Evolutionary conservation across 2,797 vertebrate species (phyloP), one percentile per base, ranked within the genome.

Genomic region (Anabacerthia variegaticeps): DNA sequence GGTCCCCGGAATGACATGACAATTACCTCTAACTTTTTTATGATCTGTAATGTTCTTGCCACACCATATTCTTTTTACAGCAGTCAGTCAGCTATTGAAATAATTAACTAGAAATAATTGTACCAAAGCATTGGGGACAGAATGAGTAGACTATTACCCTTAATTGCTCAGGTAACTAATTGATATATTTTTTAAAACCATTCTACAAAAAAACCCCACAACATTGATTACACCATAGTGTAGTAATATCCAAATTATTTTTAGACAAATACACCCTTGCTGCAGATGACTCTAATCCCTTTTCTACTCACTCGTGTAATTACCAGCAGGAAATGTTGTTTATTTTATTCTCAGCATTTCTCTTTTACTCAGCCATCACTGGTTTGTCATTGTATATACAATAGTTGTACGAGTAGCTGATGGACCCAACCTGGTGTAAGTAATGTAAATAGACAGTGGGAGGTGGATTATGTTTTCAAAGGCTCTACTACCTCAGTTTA

Each of bases 401-500:
- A 43, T 41, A 92, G 94, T 73, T 93, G 77, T 88, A 94, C 12
- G 61, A 88, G 91, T 84, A 89, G 95, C 95, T 88, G 96, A 95
- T 83, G 95, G 97, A 95, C 96, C 97, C 97, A 91, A 49, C 86
- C 92, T 95, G 88, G 83, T 98, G 96, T 96, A 97, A 96, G 96
- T 97, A 80, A 82, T 97, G 97, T 97, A 97, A 96, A 97, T 94
- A 97, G 79, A 76, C 81, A 91, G 93, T 71, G 95, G 90, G 93
- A 85, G 95, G 91, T 97, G 97, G 97, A 91, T 97, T 61, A 56
- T 91, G 95, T 97, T 97, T 96, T 96, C 49, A 91, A 75, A 97
- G 94, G 96, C 92, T 98, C 96, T 97, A 97, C 98, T 98, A 98
- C 98, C 98, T 98, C 98, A 98, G 95, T 97, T 98, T 95, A 98